Base-by-base conservation (phyloP, 92 coral and sea anemone genomes). In the Zoanthus sansibaricus region DNA sequence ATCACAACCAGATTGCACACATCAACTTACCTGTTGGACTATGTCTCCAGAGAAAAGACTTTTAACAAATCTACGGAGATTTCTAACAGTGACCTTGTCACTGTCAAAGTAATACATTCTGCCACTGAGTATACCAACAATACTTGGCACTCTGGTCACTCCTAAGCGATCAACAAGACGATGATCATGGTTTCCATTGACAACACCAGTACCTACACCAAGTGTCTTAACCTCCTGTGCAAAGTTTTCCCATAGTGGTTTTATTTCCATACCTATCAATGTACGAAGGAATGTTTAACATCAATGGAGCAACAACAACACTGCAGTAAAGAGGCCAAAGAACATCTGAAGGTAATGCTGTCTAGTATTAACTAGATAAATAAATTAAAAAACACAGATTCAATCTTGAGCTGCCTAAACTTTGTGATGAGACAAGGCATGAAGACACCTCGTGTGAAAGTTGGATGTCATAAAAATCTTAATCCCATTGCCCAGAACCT, bases 71-170 rank as follows among this genome's bases (percentile, higher is more conserved):
- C 87, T 89, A 78, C 90, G 94, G 10, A 97, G 80, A 33, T 91
- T 89, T 58, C 71, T 62, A 17, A 90, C 87, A 9, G 94, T 86
- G 3, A 97, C 89, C 1, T 79, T 62, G 20, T 90, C 96, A 62
- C 67, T 84, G 62, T 25, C 25, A 25, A 90, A 95, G 82, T 82
- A 92, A 48, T 79, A 74, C 72, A 95, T 80, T 30, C 93, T 86
- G 54, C 97, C 99, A 80, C 72, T 95, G 48, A 97, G 86, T 13
- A 97, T 79, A 14, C 98, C 99, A 85, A 97, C 82, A 82, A 97
- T 93, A 11, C 89, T 92, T 51, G 99, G 99, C 11, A 97, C 92
- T 47, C 88, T 90, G 18, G 92, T 91, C 45, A 83, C 83, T 15
- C 90, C 96, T 83, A 97, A 76, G 5, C 84, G 86, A 9, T 92